These are phyloP conservation scores for Callocephalon fimbriatum DNA, from an alignment of 2,113 vertebrate species.

Conservation along the genomic window DNA sequence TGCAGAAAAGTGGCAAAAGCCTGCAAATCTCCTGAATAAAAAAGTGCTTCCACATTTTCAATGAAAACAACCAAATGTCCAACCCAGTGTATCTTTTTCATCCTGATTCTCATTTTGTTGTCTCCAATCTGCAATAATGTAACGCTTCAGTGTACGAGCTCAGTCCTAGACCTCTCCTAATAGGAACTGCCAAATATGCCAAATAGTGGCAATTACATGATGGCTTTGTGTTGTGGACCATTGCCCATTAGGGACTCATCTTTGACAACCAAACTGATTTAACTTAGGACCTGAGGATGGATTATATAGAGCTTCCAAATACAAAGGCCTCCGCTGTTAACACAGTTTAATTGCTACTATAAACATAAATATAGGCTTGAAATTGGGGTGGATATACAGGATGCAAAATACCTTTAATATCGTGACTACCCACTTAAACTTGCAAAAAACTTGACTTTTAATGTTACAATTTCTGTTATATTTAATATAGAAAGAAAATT, in stretches of 20 bases:
- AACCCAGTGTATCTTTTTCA: not conserved
- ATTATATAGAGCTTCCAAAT: not conserved
- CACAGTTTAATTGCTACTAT: not conserved
- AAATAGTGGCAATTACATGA: conserved; percentile 34
- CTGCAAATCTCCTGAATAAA: not conserved
- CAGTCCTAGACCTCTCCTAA: not conserved
- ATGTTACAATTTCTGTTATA: not conserved
- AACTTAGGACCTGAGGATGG: not conserved
- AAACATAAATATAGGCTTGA: not conserved
- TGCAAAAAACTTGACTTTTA: not conserved
- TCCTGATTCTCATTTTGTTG: not conserved
- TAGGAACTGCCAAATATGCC: conserved; percentile 48
- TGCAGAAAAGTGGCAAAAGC: not conserved
- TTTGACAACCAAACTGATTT: conserved; percentile 38
- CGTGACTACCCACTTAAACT: not conserved
- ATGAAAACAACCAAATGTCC: not conserved
- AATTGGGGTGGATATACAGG: not conserved
- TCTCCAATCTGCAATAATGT: not conserved
- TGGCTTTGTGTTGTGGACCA: conserved; percentile 43
- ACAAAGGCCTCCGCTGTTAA: conserved; percentile 8
- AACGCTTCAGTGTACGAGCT: conserved; percentile 18
- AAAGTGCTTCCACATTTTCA: not conserved
- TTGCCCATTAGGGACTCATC: conserved; percentile 20
- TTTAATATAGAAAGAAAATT: not conserved
- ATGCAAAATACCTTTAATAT: not conserved